Evolutionary conservation across 2,888 invertebrate genomes (phyloP), one percentile per base, ranked within the genome.

Genomic region (Xanthia togata): DNA sequence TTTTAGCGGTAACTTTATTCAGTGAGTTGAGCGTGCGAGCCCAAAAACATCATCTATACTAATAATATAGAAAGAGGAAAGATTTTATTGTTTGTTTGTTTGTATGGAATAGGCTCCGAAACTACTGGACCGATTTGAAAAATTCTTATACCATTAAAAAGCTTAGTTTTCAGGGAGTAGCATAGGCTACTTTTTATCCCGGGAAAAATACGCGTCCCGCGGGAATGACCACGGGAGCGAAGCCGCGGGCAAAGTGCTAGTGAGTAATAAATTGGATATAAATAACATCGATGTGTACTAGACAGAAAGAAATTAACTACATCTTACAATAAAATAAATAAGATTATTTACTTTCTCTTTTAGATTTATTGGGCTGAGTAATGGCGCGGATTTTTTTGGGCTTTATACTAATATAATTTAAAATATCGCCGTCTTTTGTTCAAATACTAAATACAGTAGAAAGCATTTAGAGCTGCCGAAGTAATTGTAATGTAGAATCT

Each of bases 281-380:
- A 77, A 73, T 77, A 82, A 79, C 62, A 71, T 75, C 64, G 23
- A 73, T 85, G 79, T 79, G 73, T 72, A 69, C 70, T 68, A 85
- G 83, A 85, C 82, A 73, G 79, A 79, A 79, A 78, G 44, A 75
- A 79, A 85, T 85, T 78, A 82, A 63, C 62, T 78, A 84, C 72
- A 73, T 78, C 63, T 73, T 68, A 70, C 68, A 73, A 71, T 63
- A 69, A 82, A 76, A 77, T 79, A 84, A 76, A 84, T 73, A 79
- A 59, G 67, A 69, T 75, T 82, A 82, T 84, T 68, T 64, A 62
- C 41, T 64, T 62, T 65, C 26, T 69, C 60, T 78, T 78, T 82
- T 57, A 63, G 53, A 68, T 82, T 78, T 73, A 78, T 78, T n/a
- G 67, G 44, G 38, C 55, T 67, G 55, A 73, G 59, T 73, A 75